These are phyloP conservation scores for Linurgus olivaceus DNA, from an alignment of 2,797 vertebrate species.

Conservation along the genomic window DNA sequence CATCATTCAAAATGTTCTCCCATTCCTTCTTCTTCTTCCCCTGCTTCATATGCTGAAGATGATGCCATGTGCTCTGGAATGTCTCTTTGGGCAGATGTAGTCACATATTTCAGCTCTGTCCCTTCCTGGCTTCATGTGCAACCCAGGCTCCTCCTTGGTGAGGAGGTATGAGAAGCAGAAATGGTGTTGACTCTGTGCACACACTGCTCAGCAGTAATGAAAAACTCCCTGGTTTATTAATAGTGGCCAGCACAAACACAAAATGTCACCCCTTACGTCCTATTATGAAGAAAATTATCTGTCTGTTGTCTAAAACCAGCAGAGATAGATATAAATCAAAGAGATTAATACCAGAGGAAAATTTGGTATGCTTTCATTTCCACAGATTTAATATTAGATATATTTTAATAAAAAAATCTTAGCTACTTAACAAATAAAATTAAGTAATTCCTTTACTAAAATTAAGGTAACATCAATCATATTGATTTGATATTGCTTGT, in stretches of 20 bases:
- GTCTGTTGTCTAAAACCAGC: neutral
- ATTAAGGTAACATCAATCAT: neutral
- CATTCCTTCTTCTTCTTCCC: neutral
- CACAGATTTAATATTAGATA: neutral
- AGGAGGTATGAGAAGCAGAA: neutral
- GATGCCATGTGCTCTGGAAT: neutral
- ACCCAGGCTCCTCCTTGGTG: neutral
- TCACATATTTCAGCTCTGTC: neutral
- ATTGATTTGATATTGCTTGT: neutral
- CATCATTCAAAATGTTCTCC: rapidly evolving
- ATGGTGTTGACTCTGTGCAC: neutral
- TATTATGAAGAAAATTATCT: neutral
- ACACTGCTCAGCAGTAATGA: neutral
- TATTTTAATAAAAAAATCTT: neutral
- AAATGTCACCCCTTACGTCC: neutral
- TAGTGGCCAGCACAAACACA: neutral
- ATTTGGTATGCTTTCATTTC: neutral
- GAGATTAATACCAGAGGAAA: neutral
- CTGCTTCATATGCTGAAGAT: neutral
- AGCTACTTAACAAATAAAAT: neutral
- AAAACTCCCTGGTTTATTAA: neutral
- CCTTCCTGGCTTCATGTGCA: neutral
- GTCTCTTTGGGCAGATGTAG: neutral
- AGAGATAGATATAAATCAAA: neutral
- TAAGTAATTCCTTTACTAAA: neutral